Evolutionary conservation across 2,113 vertebrate species (phyloP).

Genomic region (Perca fluviatilis): DNA sequence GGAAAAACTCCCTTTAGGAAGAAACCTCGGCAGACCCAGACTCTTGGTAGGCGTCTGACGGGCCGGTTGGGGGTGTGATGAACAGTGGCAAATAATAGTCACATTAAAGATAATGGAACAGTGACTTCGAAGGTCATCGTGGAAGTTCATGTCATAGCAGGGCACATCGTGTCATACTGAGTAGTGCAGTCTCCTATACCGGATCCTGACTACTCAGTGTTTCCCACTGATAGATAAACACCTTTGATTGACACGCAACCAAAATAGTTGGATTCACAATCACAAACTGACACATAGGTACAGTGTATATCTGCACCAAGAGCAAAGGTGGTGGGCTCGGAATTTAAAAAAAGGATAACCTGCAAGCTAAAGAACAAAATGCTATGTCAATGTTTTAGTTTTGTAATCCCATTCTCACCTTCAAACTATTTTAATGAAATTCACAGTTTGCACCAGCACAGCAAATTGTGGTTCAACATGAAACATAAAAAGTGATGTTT

Average conservation of each 20-base stretch:
- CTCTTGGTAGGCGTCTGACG: no score
- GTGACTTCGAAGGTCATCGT: no score
- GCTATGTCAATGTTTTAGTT: not conserved
- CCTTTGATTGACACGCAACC: not conserved
- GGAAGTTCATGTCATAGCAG: no score
- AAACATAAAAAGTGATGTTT: not conserved
- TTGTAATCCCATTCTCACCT: not conserved
- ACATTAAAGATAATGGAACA: no score
- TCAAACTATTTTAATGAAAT: not conserved
- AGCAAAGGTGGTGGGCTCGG: not conserved
- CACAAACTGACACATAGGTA: not conserved
- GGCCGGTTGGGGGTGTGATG: no score
- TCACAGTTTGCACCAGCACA: not conserved
- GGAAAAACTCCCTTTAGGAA: no score
- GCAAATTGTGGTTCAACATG: not conserved
- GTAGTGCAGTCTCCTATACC: no score
- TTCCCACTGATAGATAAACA: not conserved
- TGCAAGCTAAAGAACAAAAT: not conserved
- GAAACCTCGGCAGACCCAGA: no score
- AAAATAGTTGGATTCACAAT: not conserved
- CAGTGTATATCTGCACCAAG: not conserved
- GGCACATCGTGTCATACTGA: no score
- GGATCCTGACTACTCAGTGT: no score
- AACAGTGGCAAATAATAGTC: no score
- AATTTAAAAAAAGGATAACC: not conserved